Evolutionary conservation across 2,797 vertebrate species (phyloP), one percentile per base, ranked within the genome.

Genomic region (Dermochelys coriacea): DNA sequence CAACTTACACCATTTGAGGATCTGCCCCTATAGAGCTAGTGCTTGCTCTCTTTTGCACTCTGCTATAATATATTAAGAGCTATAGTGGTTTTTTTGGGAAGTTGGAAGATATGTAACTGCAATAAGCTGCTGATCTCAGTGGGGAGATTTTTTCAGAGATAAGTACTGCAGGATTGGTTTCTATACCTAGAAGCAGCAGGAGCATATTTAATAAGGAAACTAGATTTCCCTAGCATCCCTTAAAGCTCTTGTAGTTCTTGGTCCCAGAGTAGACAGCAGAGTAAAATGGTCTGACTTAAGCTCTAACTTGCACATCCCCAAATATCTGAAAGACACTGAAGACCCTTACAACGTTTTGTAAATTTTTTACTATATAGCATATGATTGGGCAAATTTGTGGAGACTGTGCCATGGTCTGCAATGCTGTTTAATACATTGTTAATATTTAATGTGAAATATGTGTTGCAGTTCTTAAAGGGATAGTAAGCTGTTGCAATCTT

Each of bases 1-100:
- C 94, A 90, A 51, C 95, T 95, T 92, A 80, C 84, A 79, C 96
- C 96, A 97, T 87, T 78, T 45, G 91, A 94, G 84, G 90, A 92
- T 87, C 55, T 86, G 93, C 87, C 93, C 95, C 96, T 84, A 77
- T 25, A 57, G 88, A 92, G 94, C 96, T 23, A 89, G 89, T n/a
- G 34, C 8, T 93, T 90, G 91, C 90, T 96, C 91, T 94, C 29
- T 9, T 91, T 74, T 92, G 92, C 57, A 41, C 59, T 87, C 74
- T 84, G 4, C 79, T 49, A 3, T 29, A 57, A 79, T 64, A 61
- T 93, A 89, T 80, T 71, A 45, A 71, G 85, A 45, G 54, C 64
- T n/a, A 7, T 5, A 0, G 54, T 94, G 0, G 0, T 78, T 57
- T 68, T 57, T 68, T 52, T 84, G 84, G 82, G 89, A 90, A 57